Evolutionary conservation across 2,113 vertebrate species (phyloP).

Genomic region (Semnornis frantzii): DNA sequence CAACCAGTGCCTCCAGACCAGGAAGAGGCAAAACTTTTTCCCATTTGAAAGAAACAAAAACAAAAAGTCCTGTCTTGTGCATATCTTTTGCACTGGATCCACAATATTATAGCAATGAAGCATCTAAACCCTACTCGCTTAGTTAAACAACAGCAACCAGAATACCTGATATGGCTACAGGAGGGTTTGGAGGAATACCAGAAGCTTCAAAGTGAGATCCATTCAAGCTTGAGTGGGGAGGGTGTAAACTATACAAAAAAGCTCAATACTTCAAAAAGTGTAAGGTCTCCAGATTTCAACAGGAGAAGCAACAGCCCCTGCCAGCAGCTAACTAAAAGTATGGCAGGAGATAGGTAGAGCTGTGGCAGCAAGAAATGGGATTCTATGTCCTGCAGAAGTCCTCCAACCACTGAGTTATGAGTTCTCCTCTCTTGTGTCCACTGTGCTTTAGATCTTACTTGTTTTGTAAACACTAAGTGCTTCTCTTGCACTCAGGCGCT

Average conservation of each 20-base stretch:
- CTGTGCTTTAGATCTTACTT: neutral
- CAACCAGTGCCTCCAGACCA: neutral
- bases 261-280: neutral
- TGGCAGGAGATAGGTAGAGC: neutral
- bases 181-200: neutral
- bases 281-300: neutral
- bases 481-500: neutral
- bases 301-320: neutral
- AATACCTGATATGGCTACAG: neutral
- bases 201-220: neutral
- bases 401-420: neutral
- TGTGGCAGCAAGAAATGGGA: neutral
- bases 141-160: neutral
- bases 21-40: neutral
- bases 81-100: neutral
- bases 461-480: neutral
- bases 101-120: neutral
- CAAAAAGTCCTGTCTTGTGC: neutral
- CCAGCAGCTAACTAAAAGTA: neutral
- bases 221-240: neutral
- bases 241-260: neutral
- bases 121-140: neutral
- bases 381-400: neutral
- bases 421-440: neutral
- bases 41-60: neutral